phyloP scores from a whole-genome alignment of 30 jellyfish, hydroid and myxozoan genomes.

The Pelagia noctiluca region DNA sequence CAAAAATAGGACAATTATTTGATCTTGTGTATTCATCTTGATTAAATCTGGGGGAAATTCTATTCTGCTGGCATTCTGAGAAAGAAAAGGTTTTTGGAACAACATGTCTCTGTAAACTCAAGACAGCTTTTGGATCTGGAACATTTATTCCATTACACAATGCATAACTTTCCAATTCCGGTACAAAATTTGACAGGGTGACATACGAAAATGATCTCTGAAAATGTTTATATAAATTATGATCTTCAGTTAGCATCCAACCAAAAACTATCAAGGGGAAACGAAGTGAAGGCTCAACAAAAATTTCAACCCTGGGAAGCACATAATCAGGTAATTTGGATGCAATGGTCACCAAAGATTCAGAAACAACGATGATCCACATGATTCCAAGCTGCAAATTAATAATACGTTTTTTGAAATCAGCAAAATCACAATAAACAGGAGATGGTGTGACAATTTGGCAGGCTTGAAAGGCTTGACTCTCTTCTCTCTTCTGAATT shows the following conservation, averaged over 20 bases:
- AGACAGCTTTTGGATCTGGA: not conserved
- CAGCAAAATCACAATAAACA: not conserved
- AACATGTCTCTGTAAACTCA: constrained; percentile 16
- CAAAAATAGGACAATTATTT: not conserved
- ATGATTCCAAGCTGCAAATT: constrained; percentile 22
- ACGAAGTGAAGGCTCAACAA: constrained; percentile 6
- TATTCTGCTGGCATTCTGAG: constrained; percentile 5
- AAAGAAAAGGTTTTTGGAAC: constrained; percentile 12
- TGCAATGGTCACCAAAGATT: constrained; percentile 20
- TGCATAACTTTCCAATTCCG: not conserved
- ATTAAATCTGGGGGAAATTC: not conserved
- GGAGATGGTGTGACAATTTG: not conserved
- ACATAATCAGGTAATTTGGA: not conserved
- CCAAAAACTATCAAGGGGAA: not conserved
- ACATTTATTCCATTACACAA: constrained; percentile 8
- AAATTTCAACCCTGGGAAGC: not conserved
- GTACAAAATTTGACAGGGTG: constrained; percentile 12
- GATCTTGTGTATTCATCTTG: not conserved
- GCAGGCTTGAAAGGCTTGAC: not conserved
- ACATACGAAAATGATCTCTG: constrained; percentile 19
- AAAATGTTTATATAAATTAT: not conserved
- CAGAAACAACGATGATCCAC: constrained; percentile 20
- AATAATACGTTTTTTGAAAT: constrained; percentile 3
- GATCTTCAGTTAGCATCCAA: constrained; percentile 25
- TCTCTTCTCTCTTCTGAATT: constrained; percentile 43